A percentile compares a stretch with the other conserved stretches of the same genome.
Conservation (phyloP, 2,797 vertebrate genomes). For the Pseudochirops cupreus region DNA sequence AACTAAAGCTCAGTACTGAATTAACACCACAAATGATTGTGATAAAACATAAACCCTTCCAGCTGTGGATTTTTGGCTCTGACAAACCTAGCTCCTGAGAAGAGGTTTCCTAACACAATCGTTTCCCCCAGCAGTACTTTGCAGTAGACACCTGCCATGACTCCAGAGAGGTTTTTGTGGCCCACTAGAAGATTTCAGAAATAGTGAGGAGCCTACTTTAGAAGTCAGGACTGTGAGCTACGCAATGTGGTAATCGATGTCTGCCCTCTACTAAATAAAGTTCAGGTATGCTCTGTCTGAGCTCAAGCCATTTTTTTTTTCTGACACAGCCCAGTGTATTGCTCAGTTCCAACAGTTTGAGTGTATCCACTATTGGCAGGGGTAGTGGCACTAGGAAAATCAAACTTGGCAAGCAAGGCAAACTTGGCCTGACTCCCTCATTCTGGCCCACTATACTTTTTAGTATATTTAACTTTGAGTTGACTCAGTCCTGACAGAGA, state of each 20-base stretch:
- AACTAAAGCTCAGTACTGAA: constrained; percentile 3
- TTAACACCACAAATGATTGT: background rate
- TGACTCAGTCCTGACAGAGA: background rate
- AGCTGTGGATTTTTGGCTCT: constrained; percentile 22
- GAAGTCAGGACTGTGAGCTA: constrained; percentile 8
- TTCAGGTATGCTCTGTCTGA: background rate
- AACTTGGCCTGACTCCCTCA: background rate
- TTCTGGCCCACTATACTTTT: background rate
- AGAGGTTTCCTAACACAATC: background rate
- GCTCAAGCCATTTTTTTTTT: background rate
- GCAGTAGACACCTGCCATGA: constrained; percentile 3
- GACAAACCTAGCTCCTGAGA: constrained; percentile 1
- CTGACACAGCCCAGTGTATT: background rate
- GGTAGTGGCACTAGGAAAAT: background rate
- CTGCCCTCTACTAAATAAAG: constrained; percentile 1
- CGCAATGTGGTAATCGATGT: accelerated
- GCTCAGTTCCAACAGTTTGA: background rate
- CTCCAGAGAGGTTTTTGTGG: background rate
- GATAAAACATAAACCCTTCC: background rate
- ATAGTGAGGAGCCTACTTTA: background rate
- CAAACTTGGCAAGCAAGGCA: background rate
- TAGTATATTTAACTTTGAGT: too few relatives aligned
- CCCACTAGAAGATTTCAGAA: constrained; percentile 32
- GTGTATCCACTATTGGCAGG: background rate
- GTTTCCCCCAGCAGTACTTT: background rate